Percentiles rank a stretch among this genome's conserved stretches.
phyloP scores from a whole-genome alignment of 2,113 vertebrate genomes.

The Ctenomys sociabilis region DNA sequence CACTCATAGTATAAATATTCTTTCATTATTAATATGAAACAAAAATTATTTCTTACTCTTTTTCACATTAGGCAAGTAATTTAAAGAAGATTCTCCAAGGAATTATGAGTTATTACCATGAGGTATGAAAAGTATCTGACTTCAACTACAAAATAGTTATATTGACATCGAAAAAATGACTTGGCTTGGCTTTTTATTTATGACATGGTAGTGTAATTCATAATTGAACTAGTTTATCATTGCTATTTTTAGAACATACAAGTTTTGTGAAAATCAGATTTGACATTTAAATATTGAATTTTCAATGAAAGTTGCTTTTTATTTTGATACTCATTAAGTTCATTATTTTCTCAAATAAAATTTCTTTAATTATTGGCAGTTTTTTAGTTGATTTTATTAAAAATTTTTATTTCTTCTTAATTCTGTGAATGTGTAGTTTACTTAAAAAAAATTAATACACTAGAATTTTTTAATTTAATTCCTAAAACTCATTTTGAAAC shows the following conservation, averaged over 20 bases:
- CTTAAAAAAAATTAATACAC: conserved; percentile 12
- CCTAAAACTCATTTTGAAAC: conserved; percentile 20
- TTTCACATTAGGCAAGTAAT: conserved; percentile 92
- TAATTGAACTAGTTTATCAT: conserved; percentile 18
- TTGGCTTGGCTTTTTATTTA: conserved; percentile 24
- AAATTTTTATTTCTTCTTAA: conserved; percentile 36
- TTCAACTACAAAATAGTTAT: conserved; percentile 63
- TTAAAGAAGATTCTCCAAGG: conserved; percentile 98
- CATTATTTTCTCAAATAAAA: conserved; percentile 55
- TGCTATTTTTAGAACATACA: conserved; percentile 28
- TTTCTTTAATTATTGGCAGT: neutral
- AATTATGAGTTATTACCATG: conserved; percentile 96
- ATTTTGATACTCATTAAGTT: conserved; percentile 38
- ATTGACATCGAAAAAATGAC: neutral
- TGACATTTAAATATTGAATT: conserved; percentile 33
- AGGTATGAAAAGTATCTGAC: conserved; percentile 88
- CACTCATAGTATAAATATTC: conserved; percentile 1
- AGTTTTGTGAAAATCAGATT: conserved; percentile 36
- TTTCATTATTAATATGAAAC: conserved; percentile 58
- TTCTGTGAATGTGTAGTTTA: neutral
- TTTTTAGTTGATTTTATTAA: conserved; percentile 26
- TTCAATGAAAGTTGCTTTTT: conserved; percentile 12
- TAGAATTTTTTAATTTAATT: conserved; percentile 32
- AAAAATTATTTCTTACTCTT: conserved; percentile 54
- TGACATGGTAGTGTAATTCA: conserved; percentile 11